Base-by-base conservation (phyloP, 2,888 invertebrate genomes). In the Aromia moschata region DNA sequence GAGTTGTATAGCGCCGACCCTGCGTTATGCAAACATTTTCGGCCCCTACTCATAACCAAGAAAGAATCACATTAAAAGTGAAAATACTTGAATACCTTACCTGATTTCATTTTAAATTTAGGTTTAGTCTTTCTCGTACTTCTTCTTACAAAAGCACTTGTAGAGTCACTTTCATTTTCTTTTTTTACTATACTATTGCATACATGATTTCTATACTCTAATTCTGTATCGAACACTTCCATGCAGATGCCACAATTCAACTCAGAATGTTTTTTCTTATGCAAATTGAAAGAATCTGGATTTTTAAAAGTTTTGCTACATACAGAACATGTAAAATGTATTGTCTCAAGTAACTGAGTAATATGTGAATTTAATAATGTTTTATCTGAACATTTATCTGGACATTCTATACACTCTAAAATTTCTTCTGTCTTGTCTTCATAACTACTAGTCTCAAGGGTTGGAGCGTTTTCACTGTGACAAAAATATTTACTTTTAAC, bases 361-460 rank as follows among this genome's bases (percentile, higher is more conserved):
- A 18, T 11, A 18, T 30, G 30, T 4, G 9, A 2, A 20, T 17
- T 16, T 30, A 44, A 41, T 49, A 17, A 52, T 14, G 36, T 57
- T 17, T 46, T 25, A 46, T 51, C 37, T 20, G 66, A 58, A 51
- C n/a, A n/a, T n/a, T n/a, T n/a, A n/a, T n/a, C n/a, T n/a, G n/a
- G n/a, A n/a, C 68, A 67, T 40, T 67, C 43, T n/a, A 53, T 37
- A 58, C 64, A 68, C 45, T 62, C 60, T 20, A 59, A 60, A 20
- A 36, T 36, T 20, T 56, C 45, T 15, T 53, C 49, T 44, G 14
- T 18, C 49, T 51, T 49, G 15, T 12, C 37, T n/a, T 41, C 47
- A 18, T 45, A 18, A 4, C 30, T 11, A 17, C 16, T 46, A 14
- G 14, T 49, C 1, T 38, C 30, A 10, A 9, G 1, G 15, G 9